A percentile compares a stretch with the other conserved stretches of the same genome.
Conservation (phyloP, 2,113 vertebrate genomes). For the Himantopus leucocephalus region DNA sequence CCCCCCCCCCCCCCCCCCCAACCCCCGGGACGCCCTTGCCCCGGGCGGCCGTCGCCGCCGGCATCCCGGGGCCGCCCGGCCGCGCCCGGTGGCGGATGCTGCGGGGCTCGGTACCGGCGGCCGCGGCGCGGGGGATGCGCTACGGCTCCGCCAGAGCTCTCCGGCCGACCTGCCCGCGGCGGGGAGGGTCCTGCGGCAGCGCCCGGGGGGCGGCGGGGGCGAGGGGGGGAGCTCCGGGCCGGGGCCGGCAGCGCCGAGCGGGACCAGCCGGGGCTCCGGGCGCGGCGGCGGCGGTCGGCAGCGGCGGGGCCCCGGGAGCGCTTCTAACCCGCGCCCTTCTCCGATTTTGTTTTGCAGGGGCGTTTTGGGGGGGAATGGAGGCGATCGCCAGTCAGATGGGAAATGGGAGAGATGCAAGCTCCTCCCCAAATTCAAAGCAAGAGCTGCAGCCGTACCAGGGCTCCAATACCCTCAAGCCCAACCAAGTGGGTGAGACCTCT, state of each 20-base stretch:
- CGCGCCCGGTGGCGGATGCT: background rate
- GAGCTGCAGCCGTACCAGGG: slow-evolving; percentile 85
- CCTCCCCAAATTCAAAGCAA: slow-evolving; percentile 87
- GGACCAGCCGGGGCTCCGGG: background rate
- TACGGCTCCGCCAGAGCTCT: background rate
- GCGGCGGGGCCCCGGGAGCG: background rate
- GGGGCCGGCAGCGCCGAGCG: slow-evolving; percentile 1
- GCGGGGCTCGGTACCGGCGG: background rate
- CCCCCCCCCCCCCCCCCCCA: no score
- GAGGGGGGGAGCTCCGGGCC: background rate
- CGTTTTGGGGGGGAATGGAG: slow-evolving; percentile 84
- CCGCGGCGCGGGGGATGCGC: background rate
- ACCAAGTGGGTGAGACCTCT: slow-evolving; percentile 93
- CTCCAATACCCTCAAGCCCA: slow-evolving; percentile 87
- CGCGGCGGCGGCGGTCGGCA: background rate
- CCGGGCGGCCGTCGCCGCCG: background rate
- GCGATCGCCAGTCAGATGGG: slow-evolving; percentile 88
- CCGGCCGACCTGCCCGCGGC: background rate
- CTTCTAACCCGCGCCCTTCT: background rate
- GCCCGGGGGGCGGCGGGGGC: no score
- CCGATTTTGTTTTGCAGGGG: slow-evolving; percentile 72
- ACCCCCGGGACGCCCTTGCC: background rate
- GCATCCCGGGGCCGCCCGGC: background rate
- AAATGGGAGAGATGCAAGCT: slow-evolving; percentile 85
- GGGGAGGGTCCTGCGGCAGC: no score